Evolutionary conservation across 2,888 invertebrate species (phyloP).

Genomic region (Scaptomyza cyrtandrae): DNA sequence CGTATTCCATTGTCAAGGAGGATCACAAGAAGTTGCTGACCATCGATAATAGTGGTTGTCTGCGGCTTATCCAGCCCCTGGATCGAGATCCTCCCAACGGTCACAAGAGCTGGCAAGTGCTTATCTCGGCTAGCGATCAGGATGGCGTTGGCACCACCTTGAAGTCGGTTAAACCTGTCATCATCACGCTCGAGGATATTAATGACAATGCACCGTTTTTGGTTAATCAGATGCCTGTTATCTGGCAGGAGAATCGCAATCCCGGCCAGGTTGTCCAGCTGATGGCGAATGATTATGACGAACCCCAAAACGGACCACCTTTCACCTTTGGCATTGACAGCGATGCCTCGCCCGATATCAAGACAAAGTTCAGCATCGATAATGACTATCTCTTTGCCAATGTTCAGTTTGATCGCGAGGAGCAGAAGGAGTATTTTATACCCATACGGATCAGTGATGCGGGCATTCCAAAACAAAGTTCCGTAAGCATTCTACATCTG

Average conservation of each 20-base stretch:
- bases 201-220: slow-evolving; percentile 97
- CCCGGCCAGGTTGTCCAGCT: slow-evolving; percentile 89
- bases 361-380: slow-evolving; percentile 89
- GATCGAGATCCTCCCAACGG: slow-evolving; percentile 96
- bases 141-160: slow-evolving; percentile 87
- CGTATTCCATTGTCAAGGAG: slow-evolving; percentile 90
- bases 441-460: slow-evolving; percentile 96
- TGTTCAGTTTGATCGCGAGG: slow-evolving; percentile 93
- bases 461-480: slow-evolving; percentile 90
- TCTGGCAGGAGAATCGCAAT: slow-evolving; percentile 92
- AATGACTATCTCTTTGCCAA: slow-evolving; percentile 89
- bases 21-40: slow-evolving; percentile 89
- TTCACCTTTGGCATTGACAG: slow-evolving; percentile 88
- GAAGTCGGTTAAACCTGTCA: slow-evolving; percentile 89
- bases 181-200: slow-evolving; percentile 90
- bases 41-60: slow-evolving; percentile 91
- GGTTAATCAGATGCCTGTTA: slow-evolving; percentile 91
- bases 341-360: slow-evolving; percentile 89
- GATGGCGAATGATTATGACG: slow-evolving; percentile 92
- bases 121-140: slow-evolving; percentile 91
- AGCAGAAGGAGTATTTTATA: slow-evolving; percentile 93
- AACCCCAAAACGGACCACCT: slow-evolving; percentile 93
- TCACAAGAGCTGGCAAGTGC: slow-evolving; percentile 91
- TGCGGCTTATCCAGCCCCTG: slow-evolving; percentile 87
- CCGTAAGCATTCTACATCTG: slow-evolving; percentile 93